Percentiles rank a stretch among this genome's conserved stretches.
These are phyloP conservation scores for Drosophila tripunctata DNA, from an alignment of 2,888 invertebrate genomes.

Conservation along the genomic window DNA sequence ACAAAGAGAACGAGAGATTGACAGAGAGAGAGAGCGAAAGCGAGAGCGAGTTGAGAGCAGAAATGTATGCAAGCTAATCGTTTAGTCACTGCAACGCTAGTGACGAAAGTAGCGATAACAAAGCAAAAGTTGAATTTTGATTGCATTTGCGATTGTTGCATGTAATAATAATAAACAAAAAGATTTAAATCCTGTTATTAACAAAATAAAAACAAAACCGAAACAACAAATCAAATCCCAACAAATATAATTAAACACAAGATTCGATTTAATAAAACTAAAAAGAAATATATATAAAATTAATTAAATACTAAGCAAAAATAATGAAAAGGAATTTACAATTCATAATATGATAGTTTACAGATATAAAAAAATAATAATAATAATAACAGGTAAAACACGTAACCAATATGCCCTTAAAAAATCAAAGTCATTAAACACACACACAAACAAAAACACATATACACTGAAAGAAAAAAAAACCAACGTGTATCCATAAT, in stretches of 20 bases:
- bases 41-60: not conserved
- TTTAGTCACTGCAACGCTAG: too few species aligned
- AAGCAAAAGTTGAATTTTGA: conserved; percentile 47
- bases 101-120: conserved; percentile 44
- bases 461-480: conserved; percentile 50
- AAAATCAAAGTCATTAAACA: conserved; percentile 66
- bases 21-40: conserved; percentile 5
- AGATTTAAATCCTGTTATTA: conserved; percentile 58
- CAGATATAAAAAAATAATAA: too few species aligned
- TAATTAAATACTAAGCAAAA: conserved; percentile 12
- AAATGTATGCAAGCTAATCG: too few species aligned
- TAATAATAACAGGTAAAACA: conserved; percentile 44
- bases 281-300: not conserved
- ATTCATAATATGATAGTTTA: too few species aligned
- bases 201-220: conserved; percentile 10
- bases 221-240: conserved; percentile 38
- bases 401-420: conserved; percentile 73
- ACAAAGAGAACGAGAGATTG: conserved; percentile 27
- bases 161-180: conserved; percentile 30
- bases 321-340: conserved; percentile 21
- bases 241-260: conserved; percentile 31
- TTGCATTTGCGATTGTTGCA: conserved; percentile 52
- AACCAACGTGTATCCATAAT: conserved; percentile 69
- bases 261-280: conserved; percentile 48
- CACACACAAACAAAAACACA: conserved; percentile 57